Base-by-base conservation (phyloP, 2,888 invertebrate genomes). In the Standfussiana lucernea region DNA sequence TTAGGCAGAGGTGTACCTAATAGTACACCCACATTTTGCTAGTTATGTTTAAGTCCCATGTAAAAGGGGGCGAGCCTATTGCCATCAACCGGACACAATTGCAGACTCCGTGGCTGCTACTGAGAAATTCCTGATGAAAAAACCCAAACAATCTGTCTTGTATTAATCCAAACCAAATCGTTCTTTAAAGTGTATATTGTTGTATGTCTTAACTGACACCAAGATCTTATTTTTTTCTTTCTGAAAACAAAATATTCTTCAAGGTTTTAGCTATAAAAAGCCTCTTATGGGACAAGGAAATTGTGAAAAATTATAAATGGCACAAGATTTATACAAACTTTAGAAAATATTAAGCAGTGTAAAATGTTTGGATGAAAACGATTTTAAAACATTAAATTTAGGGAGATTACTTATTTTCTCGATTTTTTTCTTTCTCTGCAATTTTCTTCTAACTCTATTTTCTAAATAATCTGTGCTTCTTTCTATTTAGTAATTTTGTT, bases 341-440 rank as follows among this genome's bases (percentile, higher is more conserved):
- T 70, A 78, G 24, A 64, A 65, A 78, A 66, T 47, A 13, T 45
- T 59, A 28, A 18, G 15, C 32, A 32, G 18, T 50, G 28, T 32
- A 61, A 47, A 59, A 59, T 5, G 37, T 45, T 37, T 28, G 21
- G 35, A 18, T 40, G 8, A 40, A 28, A 40, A 11, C 1, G 53
- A n/a, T n/a, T n/a, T 53, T 53, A n/a, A 53, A 11, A 53, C n/a
- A n/a, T 50, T 2, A 24, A 11, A 24, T 50, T 24, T 2, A 24
- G 10, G 24, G 50, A n/a, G n/a, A n/a, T n/a, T 24, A 45, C 45
- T 45, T 45, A 24, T 10, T 1, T 50, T 50, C 24, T 50, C 50
- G 47, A 47, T 45, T 18, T 21, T 47, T 47, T 50, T 47, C 7
- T 47, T 24, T 24, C 3, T 50, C 50, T 50, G 10, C 24, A 50